Conservation (phyloP, 2,888 invertebrate genomes). For the Drosophila paranaensis region DNA sequence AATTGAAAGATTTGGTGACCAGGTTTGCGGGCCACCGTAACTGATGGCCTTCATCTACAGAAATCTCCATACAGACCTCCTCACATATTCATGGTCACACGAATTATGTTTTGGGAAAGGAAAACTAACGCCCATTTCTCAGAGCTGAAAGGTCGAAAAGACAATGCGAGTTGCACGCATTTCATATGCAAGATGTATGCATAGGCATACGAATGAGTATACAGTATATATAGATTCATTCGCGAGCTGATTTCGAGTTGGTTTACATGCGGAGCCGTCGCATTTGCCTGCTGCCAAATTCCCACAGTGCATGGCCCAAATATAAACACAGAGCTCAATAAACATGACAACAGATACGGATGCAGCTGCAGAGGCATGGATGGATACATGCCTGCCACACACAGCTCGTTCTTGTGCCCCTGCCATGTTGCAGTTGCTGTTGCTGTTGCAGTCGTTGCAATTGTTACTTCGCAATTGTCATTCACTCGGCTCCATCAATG, state of each 20-base stretch:
- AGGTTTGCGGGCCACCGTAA: background rate
- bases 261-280: constrained; percentile 31
- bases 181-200: constrained; percentile 5
- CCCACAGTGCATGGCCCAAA: constrained; percentile 59
- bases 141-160: background rate
- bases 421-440: constrained; percentile 30
- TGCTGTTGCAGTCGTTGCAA: constrained; percentile 11
- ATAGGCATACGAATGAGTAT: background rate
- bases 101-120: constrained; percentile 8
- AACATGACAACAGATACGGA: constrained; percentile 48
- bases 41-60: background rate
- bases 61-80: no score
- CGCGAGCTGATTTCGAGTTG: constrained; percentile 31
- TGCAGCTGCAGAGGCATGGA: constrained; percentile 1
- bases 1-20: no score
- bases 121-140: constrained; percentile 18
- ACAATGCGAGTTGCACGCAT: constrained; percentile 14
- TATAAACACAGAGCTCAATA: constrained; percentile 58
- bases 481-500: constrained; percentile 37
- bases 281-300: constrained; percentile 38
- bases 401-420: constrained; percentile 33
- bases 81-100: constrained; percentile 12
- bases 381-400: constrained; percentile 29
- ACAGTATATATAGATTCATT: constrained; percentile 15
- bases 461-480: constrained; percentile 52